phyloP scores from a whole-genome alignment of 2,113 vertebrate genomes.

The Perccottus glenii region DNA sequence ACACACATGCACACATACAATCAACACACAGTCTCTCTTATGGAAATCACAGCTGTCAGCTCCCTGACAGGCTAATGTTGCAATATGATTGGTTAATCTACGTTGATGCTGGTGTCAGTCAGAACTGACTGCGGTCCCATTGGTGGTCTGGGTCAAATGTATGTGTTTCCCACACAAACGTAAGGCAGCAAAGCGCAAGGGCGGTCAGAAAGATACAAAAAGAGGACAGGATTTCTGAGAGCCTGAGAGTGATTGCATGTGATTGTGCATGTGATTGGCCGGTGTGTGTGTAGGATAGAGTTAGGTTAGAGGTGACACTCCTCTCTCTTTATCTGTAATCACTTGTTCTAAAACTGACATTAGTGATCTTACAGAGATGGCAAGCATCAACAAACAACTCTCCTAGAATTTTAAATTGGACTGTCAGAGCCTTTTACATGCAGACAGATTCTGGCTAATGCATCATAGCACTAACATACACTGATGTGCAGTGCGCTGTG shows the following conservation, averaged over 20 bases:
- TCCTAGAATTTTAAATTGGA: slow-evolving; percentile 26
- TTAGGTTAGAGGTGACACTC: slow-evolving; percentile 43
- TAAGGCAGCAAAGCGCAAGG: slow-evolving; percentile 2
- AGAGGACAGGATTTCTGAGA: slow-evolving; percentile 36
- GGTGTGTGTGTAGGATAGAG: slow-evolving; percentile 4
- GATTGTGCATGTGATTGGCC: slow-evolving; percentile 25
- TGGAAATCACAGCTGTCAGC: slow-evolving; percentile 76
- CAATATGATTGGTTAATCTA: slow-evolving; percentile 67
- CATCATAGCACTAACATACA: slow-evolving; percentile 45
- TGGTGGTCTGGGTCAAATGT: slow-evolving; percentile 65
- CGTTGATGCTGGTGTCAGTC: slow-evolving; percentile 57
- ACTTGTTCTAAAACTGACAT: slow-evolving; percentile 28
- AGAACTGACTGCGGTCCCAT: slow-evolving; percentile 53
- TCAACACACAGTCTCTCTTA: slow-evolving; percentile 69
- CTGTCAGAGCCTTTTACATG: slow-evolving; percentile 23
- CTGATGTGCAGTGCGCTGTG: slow-evolving; percentile 39
- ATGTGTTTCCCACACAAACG: slow-evolving; percentile 52
- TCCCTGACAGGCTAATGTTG: slow-evolving; percentile 60
- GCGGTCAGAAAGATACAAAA: slow-evolving; percentile 1
- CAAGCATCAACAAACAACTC: slow-evolving; percentile 54
- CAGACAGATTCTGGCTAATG: slow-evolving; percentile 45
- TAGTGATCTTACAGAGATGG: slow-evolving; percentile 33
- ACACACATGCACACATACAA: slow-evolving; percentile 41
- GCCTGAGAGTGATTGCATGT: slow-evolving; percentile 26
- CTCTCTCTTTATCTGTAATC: slow-evolving; percentile 42